Percentiles rank a stretch among this genome's conserved stretches.
phyloP scores from a whole-genome alignment of 2,113 vertebrate genomes.

The Mixornis gularis region DNA sequence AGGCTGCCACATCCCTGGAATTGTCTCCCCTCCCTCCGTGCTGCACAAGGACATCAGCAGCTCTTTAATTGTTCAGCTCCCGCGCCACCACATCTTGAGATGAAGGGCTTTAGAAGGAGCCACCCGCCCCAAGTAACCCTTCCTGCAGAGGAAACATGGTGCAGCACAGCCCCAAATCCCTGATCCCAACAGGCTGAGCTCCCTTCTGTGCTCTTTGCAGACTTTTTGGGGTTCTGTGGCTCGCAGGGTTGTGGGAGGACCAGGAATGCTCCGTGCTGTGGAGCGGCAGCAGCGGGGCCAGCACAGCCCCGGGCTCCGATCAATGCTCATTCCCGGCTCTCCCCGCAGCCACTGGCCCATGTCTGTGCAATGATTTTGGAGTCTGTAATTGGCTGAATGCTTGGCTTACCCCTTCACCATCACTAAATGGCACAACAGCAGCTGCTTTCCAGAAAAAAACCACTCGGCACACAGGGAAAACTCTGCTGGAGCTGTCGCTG shows the following conservation, averaged over 20 bases:
- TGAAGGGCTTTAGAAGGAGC: background rate
- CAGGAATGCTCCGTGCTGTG: background rate
- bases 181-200: background rate
- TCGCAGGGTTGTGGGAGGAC: background rate
- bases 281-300: background rate
- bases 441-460: background rate
- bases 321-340: background rate
- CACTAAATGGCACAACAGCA: background rate
- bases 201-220: background rate
- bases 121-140: rapidly evolving
- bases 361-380: conserved; percentile 14
- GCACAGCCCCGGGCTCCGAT: background rate
- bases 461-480: background rate
- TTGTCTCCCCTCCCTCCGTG: background rate
- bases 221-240: background rate
- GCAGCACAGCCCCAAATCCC: background rate
- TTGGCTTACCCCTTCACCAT: background rate
- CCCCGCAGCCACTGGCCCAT: background rate
- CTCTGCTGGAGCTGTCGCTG: background rate
- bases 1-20: background rate
- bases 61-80: background rate
- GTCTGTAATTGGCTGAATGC: conserved; percentile 45
- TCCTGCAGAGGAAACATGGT: background rate
- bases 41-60: background rate
- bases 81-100: background rate